Conservation (phyloP, 2,888 invertebrate species). For the Pocota personata region DNA sequence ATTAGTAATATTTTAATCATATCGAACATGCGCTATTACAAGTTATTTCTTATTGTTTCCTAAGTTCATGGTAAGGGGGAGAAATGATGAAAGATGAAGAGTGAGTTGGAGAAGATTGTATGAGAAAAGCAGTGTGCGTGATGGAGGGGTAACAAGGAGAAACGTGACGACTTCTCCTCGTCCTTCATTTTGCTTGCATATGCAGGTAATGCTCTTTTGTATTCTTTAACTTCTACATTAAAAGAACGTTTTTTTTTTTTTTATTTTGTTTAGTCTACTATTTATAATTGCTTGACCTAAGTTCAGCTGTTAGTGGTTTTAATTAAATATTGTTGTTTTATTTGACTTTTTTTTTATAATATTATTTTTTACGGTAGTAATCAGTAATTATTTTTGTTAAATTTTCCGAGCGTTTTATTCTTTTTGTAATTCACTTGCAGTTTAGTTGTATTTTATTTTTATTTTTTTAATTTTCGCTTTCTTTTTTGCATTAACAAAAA, state of each 20-base stretch:
- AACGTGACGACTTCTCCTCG: slow-evolving; percentile 64
- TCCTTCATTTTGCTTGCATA: slow-evolving; percentile 71
- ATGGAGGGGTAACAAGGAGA: slow-evolving; percentile 67
- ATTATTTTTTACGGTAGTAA: slow-evolving; percentile 68
- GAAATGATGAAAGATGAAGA: slow-evolving; percentile 61
- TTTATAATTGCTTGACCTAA: slow-evolving; percentile 74
- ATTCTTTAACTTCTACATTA: slow-evolving; percentile 74
- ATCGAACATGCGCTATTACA: slow-evolving; percentile 73
- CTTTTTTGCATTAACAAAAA: slow-evolving; percentile 68
- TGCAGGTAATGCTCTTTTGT: slow-evolving; percentile 74
- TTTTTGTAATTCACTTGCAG: slow-evolving; percentile 65
- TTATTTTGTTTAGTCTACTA: slow-evolving; percentile 74
- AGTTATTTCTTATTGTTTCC: slow-evolving; percentile 72
- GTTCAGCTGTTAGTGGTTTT: slow-evolving; percentile 74
- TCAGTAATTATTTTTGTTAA: slow-evolving; percentile 66
- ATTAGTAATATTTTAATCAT: slow-evolving; percentile 73
- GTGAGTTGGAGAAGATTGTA: slow-evolving; percentile 64
- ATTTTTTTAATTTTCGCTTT: slow-evolving; percentile 62
- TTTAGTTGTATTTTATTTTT: slow-evolving; percentile 67
- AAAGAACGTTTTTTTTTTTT: slow-evolving; percentile 73
- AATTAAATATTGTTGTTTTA: slow-evolving; percentile 73
- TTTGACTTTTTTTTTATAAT: slow-evolving; percentile 67
- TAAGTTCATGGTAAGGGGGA: slow-evolving; percentile 60
- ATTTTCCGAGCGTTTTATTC: slow-evolving; percentile 68
- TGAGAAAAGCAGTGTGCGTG: slow-evolving; percentile 73